Evolutionary conservation across 2,113 vertebrate species (phyloP).

Genomic region (Protomyctophum bolini): DNA sequence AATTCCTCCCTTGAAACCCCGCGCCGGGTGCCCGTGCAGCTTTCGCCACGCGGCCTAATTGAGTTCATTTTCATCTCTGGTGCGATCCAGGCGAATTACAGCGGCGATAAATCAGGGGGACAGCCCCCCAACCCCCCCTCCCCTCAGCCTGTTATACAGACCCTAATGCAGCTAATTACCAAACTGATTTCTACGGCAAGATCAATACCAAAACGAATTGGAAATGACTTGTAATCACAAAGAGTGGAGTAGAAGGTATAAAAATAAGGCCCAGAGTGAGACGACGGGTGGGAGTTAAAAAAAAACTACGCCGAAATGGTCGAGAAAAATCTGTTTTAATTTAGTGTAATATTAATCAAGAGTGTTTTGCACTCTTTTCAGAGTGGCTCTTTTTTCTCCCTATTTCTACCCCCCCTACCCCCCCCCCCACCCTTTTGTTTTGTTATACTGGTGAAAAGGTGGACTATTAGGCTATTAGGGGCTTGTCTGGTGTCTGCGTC

Average conservation of each 20-base stretch:
- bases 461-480: conserved; percentile 83
- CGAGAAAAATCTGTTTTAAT: conserved; percentile 99
- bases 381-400: conserved; percentile 66
- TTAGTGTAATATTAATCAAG: conserved; percentile 99
- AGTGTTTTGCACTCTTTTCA: conserved; percentile 83
- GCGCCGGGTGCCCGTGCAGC: conserved; percentile 92
- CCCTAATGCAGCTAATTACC: conserved; percentile 99
- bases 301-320: conserved; percentile 84
- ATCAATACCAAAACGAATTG: conserved; percentile 99
- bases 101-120: conserved; percentile 99
- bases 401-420: conserved; percentile 61
- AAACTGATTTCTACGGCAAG: conserved; percentile 99
- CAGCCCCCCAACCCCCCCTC: conserved; percentile 72
- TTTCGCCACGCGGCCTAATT: conserved; percentile 97
- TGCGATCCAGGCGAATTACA: conserved; percentile 99
- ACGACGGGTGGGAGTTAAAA: conserved; percentile 72
- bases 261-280: conserved; percentile 73
- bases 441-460: conserved; percentile 83
- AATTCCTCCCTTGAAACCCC: conserved; percentile 97
- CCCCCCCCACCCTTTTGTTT: conserved; percentile 27
- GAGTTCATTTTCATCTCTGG: conserved; percentile 99
- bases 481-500: conserved; percentile 89
- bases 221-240: conserved; percentile 99
- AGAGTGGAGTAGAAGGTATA: conserved; percentile 87
- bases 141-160: conserved; percentile 94